Conservation (phyloP, 1,140 invertebrate genomes). For the Berghia stephanieae region DNA sequence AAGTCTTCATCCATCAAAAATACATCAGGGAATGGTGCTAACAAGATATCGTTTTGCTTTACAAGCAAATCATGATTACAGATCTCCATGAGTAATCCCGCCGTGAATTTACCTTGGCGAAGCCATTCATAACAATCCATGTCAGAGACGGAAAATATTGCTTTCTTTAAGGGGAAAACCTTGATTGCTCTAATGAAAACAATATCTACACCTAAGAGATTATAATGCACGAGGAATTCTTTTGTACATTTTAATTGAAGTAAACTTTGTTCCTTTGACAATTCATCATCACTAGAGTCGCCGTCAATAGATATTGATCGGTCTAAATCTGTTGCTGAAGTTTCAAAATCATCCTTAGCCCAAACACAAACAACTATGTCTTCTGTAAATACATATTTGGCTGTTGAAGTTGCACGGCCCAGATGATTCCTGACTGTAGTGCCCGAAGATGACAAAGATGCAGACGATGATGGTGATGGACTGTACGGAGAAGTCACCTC, state of each 20-base stretch:
- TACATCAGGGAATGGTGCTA: slow-evolving; percentile 42
- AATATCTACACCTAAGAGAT: slow-evolving; percentile 36
- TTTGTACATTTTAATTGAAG: slow-evolving; percentile 40
- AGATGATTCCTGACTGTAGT: neutral
- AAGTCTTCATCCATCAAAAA: slow-evolving; percentile 42
- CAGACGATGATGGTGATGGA: neutral
- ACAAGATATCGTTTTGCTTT: slow-evolving; percentile 51
- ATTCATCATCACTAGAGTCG: slow-evolving; percentile 27
- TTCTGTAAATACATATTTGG: slow-evolving; percentile 27
- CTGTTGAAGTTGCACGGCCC: neutral
- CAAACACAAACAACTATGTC: slow-evolving; percentile 40
- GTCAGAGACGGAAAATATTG: slow-evolving; percentile 60
- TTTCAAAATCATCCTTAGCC: slow-evolving; percentile 1
- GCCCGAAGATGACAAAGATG: neutral
- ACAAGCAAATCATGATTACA: slow-evolving; percentile 48
- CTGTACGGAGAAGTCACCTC: neutral
- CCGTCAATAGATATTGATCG: slow-evolving; percentile 20
- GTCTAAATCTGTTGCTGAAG: neutral
- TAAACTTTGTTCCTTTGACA: neutral
- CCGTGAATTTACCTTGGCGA: slow-evolving; percentile 45
- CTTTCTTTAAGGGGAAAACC: slow-evolving; percentile 47
- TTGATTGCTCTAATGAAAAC: slow-evolving; percentile 41
- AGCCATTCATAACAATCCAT: slow-evolving; percentile 45
- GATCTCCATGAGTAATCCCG: slow-evolving; percentile 45
- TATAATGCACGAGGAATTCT: slow-evolving; percentile 49